phyloP scores from a whole-genome alignment of 92 coral and sea anemone species.

The Virgularia gustaviana region DNA sequence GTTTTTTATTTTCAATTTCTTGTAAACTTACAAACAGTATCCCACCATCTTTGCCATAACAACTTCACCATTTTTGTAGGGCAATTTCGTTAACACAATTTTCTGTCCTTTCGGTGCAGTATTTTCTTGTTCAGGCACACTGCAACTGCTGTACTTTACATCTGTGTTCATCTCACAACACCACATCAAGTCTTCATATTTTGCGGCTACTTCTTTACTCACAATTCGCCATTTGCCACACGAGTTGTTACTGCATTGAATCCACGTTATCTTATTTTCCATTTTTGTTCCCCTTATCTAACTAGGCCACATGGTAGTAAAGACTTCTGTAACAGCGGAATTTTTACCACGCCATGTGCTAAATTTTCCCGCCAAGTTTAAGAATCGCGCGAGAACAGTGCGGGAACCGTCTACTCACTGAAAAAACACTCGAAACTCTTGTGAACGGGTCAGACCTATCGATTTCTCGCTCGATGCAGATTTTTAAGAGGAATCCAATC shows the following conservation, averaged over 20 bases:
- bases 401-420: no score
- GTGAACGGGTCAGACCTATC: no score
- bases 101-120: slow-evolving; percentile 59
- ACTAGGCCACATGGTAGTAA: no score
- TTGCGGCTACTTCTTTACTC: slow-evolving; percentile 64
- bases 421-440: no score
- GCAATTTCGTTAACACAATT: slow-evolving; percentile 74
- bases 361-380: no score
- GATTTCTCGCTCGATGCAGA: no score
- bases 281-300: no score
- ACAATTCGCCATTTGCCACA: slow-evolving; percentile 90
- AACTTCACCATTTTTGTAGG: slow-evolving; percentile 81
- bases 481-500: no score
- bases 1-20: no score
- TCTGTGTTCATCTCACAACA: slow-evolving; percentile 82
- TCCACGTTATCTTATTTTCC: slow-evolving; percentile 57
- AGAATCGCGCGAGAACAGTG: no score
- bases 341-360: no score
- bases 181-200: slow-evolving; percentile 71
- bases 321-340: no score
- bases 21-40: slow-evolving; percentile 70
- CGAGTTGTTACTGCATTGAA: slow-evolving; percentile 75
- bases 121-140: slow-evolving; percentile 57
- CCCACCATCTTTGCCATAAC: slow-evolving; percentile 90
- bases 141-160: slow-evolving; percentile 56